Evolutionary conservation across 2,888 invertebrate species (phyloP).

Genomic region (Sphaeridia pumilis): DNA sequence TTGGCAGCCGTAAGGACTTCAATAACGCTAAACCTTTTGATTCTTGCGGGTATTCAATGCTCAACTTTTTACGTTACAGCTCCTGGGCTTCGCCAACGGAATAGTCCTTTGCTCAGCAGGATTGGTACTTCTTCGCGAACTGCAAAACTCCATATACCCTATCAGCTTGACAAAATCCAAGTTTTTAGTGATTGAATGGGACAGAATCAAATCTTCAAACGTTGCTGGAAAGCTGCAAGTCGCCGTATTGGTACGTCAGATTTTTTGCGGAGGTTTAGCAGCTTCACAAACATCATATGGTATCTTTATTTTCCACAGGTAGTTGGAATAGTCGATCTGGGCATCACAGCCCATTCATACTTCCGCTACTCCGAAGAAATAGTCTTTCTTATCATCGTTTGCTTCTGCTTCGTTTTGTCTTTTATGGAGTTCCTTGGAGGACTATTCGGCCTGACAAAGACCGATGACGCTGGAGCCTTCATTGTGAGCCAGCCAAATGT

Average conservation of each 20-base stretch:
- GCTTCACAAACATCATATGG: too few species aligned
- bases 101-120: neutral
- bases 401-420: constrained; percentile 8
- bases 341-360: constrained; percentile 24
- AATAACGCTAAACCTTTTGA: neutral
- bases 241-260: neutral
- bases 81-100: constrained; percentile 4
- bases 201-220: constrained; percentile 3
- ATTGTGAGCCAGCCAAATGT: neutral
- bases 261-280: too few species aligned
- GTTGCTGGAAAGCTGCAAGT: constrained; percentile 7
- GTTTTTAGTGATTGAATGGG: constrained; percentile 7
- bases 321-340: constrained; percentile 26
- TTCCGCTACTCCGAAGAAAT: constrained; percentile 10
- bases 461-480: neutral
- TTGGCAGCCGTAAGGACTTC: constrained; percentile 7
- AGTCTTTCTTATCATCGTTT: constrained; percentile 6
- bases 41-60: too few species aligned
- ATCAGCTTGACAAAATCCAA: neutral
- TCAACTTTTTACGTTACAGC: neutral
- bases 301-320: constrained; percentile 17
- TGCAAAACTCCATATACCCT: constrained; percentile 14
- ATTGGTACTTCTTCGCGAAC: constrained; percentile 4
- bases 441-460: constrained; percentile 5
- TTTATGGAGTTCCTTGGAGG: constrained; percentile 5